Conservation (phyloP, 2,113 vertebrate genomes). For the Carassius gibelio region DNA sequence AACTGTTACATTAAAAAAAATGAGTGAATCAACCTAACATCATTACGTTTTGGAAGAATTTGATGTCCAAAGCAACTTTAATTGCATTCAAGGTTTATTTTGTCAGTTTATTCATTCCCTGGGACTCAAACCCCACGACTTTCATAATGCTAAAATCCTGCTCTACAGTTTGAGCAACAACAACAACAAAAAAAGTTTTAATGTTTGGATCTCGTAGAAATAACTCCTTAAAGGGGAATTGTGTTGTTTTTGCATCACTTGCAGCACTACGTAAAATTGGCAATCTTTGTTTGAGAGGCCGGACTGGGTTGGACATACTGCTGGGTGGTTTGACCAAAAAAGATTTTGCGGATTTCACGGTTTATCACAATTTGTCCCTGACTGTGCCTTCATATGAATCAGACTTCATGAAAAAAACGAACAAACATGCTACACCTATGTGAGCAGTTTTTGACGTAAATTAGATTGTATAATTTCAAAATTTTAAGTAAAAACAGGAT, state of each 20-base stretch:
- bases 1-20: background rate
- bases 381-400: too few species aligned
- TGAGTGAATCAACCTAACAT: too few species aligned
- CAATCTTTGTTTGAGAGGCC: background rate
- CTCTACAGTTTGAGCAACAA: background rate
- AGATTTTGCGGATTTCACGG: too few species aligned
- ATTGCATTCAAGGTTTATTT: background rate
- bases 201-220: background rate
- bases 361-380: too few species aligned
- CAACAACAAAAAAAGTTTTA: background rate
- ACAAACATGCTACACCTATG: too few species aligned
- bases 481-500: too few species aligned
- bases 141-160: background rate
- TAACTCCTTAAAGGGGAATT: background rate
- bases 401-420: too few species aligned
- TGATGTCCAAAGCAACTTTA: background rate
- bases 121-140: background rate
- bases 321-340: too few species aligned
- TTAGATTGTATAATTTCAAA: too few species aligned
- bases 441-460: too few species aligned
- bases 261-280: background rate
- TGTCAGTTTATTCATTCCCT: background rate
- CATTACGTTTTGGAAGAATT: background rate
- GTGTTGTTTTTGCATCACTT: background rate
- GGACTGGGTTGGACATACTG: background rate